Evolutionary conservation across 1,140 invertebrate genomes (phyloP), one percentile per base, ranked within the genome.

Genomic region (Drosophila gunungcola): DNA sequence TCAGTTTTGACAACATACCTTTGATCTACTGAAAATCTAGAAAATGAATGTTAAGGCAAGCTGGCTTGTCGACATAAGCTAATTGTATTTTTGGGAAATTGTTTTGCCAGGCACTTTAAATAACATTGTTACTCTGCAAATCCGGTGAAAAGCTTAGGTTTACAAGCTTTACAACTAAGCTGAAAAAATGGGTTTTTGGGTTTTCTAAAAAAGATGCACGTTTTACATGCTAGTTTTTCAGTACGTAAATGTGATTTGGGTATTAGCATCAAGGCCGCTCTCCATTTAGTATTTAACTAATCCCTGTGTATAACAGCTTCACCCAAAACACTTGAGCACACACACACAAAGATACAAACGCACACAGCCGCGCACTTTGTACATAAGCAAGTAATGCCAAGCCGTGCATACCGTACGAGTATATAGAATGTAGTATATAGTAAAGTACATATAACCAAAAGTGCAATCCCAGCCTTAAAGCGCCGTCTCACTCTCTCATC

Each of bases 221-320:
- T 32, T 32, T 32, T 32, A 5, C 29, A 32, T 32, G 5, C 29
- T 7, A 32, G 7, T 32, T 32, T 7, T 32, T 32, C 29, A 7
- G 29, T 32, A 7, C 7, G 7, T 6, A 32, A 32, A 32, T 6
- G 29, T 5, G 6, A 2, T 32, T 25, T 29, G 6, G 12, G 46
- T 29, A 3, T 27, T 29, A 29, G 11, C 16, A 57, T 58, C 53
- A 41, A 62, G 60, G 52, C 53, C 53, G 27, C 41, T 34, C 13
- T 29, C 27, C 21, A 56, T 9, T 42, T 39, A 57, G 36, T 32
- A 32, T 25, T 57, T 41, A 42, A 32, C 34, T 42, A 73, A 45
- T 48, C 16, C 62, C 62, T 54, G 34, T 55, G 62, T 55, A 69
- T 69, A 69, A 69, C 64, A 70, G 51, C 25, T 32, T 32, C 36